These are phyloP conservation scores for Sipha maydis DNA, from an alignment of 2,888 invertebrate species.

Conservation along the genomic window DNA sequence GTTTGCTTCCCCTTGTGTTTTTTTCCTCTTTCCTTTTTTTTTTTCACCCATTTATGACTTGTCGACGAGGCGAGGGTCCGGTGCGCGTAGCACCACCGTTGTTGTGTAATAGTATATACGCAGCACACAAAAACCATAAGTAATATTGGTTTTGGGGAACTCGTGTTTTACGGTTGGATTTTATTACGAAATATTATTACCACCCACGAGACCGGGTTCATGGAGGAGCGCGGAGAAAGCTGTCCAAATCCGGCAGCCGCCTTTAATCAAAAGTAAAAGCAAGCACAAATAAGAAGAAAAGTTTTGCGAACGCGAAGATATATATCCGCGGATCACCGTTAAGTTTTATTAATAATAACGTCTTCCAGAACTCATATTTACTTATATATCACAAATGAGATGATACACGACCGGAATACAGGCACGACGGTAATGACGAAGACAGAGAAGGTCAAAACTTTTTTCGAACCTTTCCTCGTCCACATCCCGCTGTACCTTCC, in stretches of 20 bases:
- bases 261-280: slow-evolving; percentile 62
- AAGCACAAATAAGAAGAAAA: slow-evolving; percentile 46
- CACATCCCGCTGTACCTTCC: neutral
- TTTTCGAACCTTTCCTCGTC: slow-evolving; percentile 14
- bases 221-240: neutral
- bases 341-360: slow-evolving; percentile 62
- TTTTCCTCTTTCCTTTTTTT: neutral
- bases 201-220: neutral
- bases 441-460: slow-evolving; percentile 54
- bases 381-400: slow-evolving; percentile 57
- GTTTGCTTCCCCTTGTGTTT: neutral
- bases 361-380: slow-evolving; percentile 59
- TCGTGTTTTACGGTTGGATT: slow-evolving; percentile 56
- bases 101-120: neutral
- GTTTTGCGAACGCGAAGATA: slow-evolving; percentile 43
- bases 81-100: neutral
- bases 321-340: slow-evolving; percentile 61
- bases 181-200: slow-evolving; percentile 58
- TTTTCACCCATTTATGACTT: neutral
- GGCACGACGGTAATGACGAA: slow-evolving; percentile 43
- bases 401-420: slow-evolving; percentile 62
- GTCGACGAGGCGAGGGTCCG: slow-evolving; percentile 1
- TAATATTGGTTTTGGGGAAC: slow-evolving; percentile 54
- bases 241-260: slow-evolving; percentile 54
- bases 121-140: slow-evolving; percentile 26